Base-by-base conservation (phyloP, 2,888 invertebrate species). In the Torymus auratus region DNA sequence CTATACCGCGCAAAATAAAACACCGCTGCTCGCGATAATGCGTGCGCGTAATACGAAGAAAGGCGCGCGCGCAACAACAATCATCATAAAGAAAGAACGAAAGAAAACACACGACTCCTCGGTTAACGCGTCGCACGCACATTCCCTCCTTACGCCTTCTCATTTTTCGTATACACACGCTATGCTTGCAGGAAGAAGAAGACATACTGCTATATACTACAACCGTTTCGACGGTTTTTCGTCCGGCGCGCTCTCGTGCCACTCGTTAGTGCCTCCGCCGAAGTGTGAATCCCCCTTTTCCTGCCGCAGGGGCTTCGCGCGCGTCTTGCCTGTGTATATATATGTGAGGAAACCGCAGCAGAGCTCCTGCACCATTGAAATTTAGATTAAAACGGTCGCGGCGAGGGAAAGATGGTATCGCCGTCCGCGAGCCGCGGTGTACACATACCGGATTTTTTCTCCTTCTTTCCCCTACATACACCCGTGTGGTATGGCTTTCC, bases 181-280 rank as follows among this genome's bases (percentile, higher is more conserved):
- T 28, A 0, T 5, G 7, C 28, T 4, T 28, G 28, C 28, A 28
- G 28, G 3, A 28, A 28, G 28, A 28, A 28, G 7, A 28, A 28
- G 2, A 28, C 0, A 28, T 7, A 28, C 28, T 28, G 28, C 28
- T 28, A 28, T 28, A 28, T 28, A 28, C 28, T 28, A 28, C 28
- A 28, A 28, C 28, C 28, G 28, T 70, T 69, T 74, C 50, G 55
- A 62, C 69, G 69, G 69, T 56, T 73, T 79, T 79, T 79, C 65
- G 68, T 55, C 28, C 28, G 28, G 0, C 7, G 50, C 20, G 0
- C 7, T 20, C 20, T 20, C 20, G 20, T 20, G 20, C 20, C 20
- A 20, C 28, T 86, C 84, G 85, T 88, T 89, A 88, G 87, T 85
- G 85, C 86, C 86, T 88, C 86, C 88, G 86, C 83, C 88, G 85